phyloP scores from a whole-genome alignment of 2,888 invertebrate genomes.

The Halocaridina rubra region DNA sequence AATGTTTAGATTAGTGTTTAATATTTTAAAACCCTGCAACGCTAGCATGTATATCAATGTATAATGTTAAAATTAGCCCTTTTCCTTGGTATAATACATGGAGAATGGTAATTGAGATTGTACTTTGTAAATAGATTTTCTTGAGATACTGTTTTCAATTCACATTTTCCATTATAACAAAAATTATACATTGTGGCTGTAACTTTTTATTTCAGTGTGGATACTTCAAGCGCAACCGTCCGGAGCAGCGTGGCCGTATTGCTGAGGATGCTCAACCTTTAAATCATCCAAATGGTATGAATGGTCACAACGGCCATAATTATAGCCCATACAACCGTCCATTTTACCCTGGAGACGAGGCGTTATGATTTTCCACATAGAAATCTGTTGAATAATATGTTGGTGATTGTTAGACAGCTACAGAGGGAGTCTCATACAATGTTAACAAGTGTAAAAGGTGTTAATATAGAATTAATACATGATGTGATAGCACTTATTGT shows the following conservation, averaged over 20 bases:
- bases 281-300: conserved; percentile 28
- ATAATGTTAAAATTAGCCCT: neutral
- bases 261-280: conserved; percentile 53
- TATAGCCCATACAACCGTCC: conserved; percentile 22
- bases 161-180: neutral
- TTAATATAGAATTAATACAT: too few species aligned
- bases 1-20: too few species aligned
- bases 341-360: conserved; percentile 59
- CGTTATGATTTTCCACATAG: conserved; percentile 54
- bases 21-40: too few species aligned
- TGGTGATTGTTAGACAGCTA: too few species aligned
- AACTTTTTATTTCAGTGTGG: conserved; percentile 43
- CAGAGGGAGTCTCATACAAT: too few species aligned
- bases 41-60: too few species aligned
- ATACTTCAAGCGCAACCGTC: conserved; percentile 62
- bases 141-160: too few species aligned
- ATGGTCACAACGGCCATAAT: conserved; percentile 44
- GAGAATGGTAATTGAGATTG: neutral
- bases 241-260: conserved; percentile 18
- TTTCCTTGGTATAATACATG: neutral
- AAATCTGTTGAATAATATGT: too few species aligned
- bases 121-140: neutral
- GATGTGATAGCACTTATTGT: too few species aligned
- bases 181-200: neutral
- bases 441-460: too few species aligned